Base-by-base conservation (phyloP, 2,888 invertebrate species). In the Punctoribates punctum region DNA sequence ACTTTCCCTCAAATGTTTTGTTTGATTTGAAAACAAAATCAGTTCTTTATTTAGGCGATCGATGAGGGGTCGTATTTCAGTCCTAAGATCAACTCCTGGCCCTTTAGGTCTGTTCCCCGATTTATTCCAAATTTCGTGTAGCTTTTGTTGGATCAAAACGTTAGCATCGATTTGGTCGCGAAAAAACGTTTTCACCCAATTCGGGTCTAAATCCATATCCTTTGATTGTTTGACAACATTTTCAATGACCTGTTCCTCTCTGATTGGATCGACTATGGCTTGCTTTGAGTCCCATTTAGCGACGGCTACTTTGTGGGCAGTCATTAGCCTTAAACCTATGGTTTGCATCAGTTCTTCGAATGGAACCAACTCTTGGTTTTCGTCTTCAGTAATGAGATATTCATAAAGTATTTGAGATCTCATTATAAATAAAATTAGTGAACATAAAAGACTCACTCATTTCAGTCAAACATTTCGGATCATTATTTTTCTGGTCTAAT, bases 101-200 rank as follows among this genome's bases (percentile, higher is more conserved):
- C 8, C 34, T 34, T 34, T 34, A 38, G 13, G n/a, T 38, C 67
- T 17, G 20, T 38, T 1, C 0, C 67, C 38, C n/a, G 20, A 9
- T n/a, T 67, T 29, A 34, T 38, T 1, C 67, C 67, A 38, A n/a
- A 2, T 17, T 29, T 67, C 15, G n/a, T 38, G 34, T n/a, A 67
- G 38, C 3, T 9, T 67, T 38, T n/a, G 38, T 38, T 67, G 67
- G 38, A 67, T 20, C 34, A n/a, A 34, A 67, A 67, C 67, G n/a
- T 38, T 67, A 6, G 67, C 67, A 38, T 67, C 67, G 25, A 67
- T 67, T 67, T 65, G 38, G 38, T 67, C 25, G 67, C 67, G 67
- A 67, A 67, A 67, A n/a, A 67, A 38, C 6, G 34, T 1, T 67
- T 67, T 34, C 20, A 20, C 38, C 67, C 38, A 67, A 29, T n/a